phyloP scores from a whole-genome alignment of 2,113 vertebrate genomes.

The Polyodon spathula region DNA sequence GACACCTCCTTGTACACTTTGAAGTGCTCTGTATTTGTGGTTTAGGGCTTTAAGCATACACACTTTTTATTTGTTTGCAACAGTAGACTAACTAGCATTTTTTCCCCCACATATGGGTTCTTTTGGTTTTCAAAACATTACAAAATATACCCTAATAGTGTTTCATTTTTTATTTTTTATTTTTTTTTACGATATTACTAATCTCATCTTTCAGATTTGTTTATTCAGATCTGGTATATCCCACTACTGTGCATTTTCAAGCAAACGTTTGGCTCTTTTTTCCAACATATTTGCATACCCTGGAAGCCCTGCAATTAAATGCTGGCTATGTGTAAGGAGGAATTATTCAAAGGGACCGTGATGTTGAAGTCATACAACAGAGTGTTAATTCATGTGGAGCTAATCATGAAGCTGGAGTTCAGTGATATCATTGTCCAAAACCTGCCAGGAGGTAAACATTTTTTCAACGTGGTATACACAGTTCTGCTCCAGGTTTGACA shows the following conservation, averaged over 20 bases:
- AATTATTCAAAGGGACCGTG: slow-evolving; percentile 1
- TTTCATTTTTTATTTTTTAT: slow-evolving; percentile 15
- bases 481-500: background rate
- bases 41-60: no score
- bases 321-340: background rate
- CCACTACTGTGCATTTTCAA: background rate
- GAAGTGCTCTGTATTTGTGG: no score
- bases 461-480: background rate
- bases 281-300: background rate
- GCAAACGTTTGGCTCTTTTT: background rate
- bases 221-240: background rate
- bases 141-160: no score
- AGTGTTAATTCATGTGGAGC: slow-evolving; percentile 1
- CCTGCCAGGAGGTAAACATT: slow-evolving; percentile 6
- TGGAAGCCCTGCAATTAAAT: background rate
- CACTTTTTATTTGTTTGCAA: no score
- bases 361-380: slow-evolving; percentile 1
- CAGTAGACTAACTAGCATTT: no score
- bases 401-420: background rate
- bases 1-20: no score
- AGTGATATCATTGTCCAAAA: slow-evolving; percentile 7
- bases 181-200: no score
- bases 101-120: no score
- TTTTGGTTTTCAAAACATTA: no score
- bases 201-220: background rate